These are phyloP conservation scores for Pipistrellus kuhlii DNA, from an alignment of 2,797 vertebrate genomes.

Conservation along the genomic window DNA sequence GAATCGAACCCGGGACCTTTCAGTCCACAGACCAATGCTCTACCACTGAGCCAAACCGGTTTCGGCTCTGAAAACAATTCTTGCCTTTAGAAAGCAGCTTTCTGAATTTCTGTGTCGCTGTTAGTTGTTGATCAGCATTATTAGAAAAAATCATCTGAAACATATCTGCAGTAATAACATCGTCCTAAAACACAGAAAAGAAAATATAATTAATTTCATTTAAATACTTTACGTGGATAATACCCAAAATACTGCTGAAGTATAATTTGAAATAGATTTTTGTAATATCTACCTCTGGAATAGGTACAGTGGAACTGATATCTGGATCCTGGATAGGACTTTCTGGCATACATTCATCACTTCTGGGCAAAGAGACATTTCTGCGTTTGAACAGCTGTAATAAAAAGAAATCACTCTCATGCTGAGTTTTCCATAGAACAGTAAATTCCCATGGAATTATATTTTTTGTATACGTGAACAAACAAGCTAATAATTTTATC, in stretches of 20 bases:
- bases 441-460: neutral
- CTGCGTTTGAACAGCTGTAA: slow-evolving; percentile 94
- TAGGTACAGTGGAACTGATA: slow-evolving; percentile 93
- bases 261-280: slow-evolving; percentile 42
- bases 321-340: slow-evolving; percentile 95
- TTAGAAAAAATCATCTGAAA: slow-evolving; percentile 96
- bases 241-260: neutral
- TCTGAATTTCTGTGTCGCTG: slow-evolving; percentile 95
- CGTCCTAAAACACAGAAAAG: slow-evolving; percentile 89
- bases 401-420: slow-evolving; percentile 61
- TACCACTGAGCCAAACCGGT: too few relatives aligned
- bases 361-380: slow-evolving; percentile 92
- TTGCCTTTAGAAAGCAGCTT: slow-evolving; percentile 96
- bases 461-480: neutral
- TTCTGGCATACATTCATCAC: slow-evolving; percentile 94
- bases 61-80: slow-evolving; percentile 44
- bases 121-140: slow-evolving; percentile 93
- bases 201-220: slow-evolving; percentile 65
- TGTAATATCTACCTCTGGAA: slow-evolving; percentile 89
- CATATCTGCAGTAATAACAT: slow-evolving; percentile 94
- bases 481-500: neutral
- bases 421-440: slow-evolving; percentile 18
- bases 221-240: neutral
- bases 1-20: too few relatives aligned
- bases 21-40: too few relatives aligned